Evolutionary conservation across 2,888 invertebrate species (phyloP), one percentile per base, ranked within the genome.

Genomic region (Parnassius glacialis): DNA sequence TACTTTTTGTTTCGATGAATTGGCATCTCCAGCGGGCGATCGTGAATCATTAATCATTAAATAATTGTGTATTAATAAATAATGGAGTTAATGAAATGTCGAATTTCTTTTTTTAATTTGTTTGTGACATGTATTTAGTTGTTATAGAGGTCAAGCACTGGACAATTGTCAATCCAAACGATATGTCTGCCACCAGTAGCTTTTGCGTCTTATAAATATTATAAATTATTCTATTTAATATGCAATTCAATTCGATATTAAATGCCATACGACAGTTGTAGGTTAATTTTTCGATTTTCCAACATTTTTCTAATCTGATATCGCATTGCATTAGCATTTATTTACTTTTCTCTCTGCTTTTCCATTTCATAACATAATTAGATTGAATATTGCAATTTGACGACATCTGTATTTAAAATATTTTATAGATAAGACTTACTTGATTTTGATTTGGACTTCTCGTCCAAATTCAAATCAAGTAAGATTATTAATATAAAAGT

Each of bases 401-500:
- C 34, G 34, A 34, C 34, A 34, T 34, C 7, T 34, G 34, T 34
- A 34, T 34, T 34, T 34, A 34, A 34, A 34, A 34, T 34, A 34
- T 34, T 20, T 34, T 34, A 34, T 34, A 7, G 34, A 7, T 56
- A 34, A 55, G 20, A 48, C 16, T 16, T 16, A 16, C 16, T 16
- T 16, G 16, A 16, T 16, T 16, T 16, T 16, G 1, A 16, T 16
- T 16, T 16, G 16, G 2, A 43, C 10, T 9, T 9, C 7, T 48
- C 2, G 34, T 41, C 11, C 25, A 20, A 51, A 51, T 2, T 5
- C 42, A 47, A 57, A 41, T 44, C 34, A 9, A 13, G 10, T 45
- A 56, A 16, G 20, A 42, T 52, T 57, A 10, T 54, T 56, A 20
- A 41, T 55, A 11, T 52, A 59, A 59, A 52, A 43, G 12, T 13